Evolutionary conservation across 1,140 invertebrate species (phyloP), one percentile per base, ranked within the genome.

Genomic region (Melitaea cinxia): DNA sequence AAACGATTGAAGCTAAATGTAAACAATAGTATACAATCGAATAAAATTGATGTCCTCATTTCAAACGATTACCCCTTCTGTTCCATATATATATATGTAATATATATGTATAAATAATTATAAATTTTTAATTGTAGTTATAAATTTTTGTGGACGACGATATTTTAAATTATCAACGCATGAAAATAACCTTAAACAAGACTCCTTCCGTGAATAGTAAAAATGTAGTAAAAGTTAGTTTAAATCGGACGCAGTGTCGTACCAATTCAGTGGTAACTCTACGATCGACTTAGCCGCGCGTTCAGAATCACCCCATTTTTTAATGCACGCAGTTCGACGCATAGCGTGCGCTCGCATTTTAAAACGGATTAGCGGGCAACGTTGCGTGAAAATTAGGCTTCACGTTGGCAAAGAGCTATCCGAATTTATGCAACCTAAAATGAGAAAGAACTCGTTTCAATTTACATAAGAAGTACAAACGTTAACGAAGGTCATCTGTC

Each of bases 361-460:
- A 75, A 75, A 80, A 81, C 80, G 82, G 78, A 87, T 83, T 87
- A 81, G 71, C 58, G 69, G 42, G 53, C 83, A 83, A 68, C 68
- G 79, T 85, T 81, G 77, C 85, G 80, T 87, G 82, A 82, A 87
- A 87, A 85, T 52, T 80, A 71, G 77, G 75, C 79, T 81, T 78
- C 70, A 77, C 64, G 77, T 88, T 86, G 75, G 82, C 75, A 84
- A 81, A 86, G 78, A 86, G 72, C 71, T 77, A 73, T 61, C 71
- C 70, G 77, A 80, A 80, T 88, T 86, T 82, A 75, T 89, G 85
- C 84, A 88, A 89, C 71, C 77, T 61, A 80, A 83, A 82, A 89
- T 87, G 81, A 85, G 82, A 89, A 85, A 83, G 75, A 87, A 82
- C 78, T 74, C 58, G 83, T 81, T 82, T 78, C 66, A 52, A 82